Conservation (phyloP, 2,797 vertebrate genomes). For the Lepilemur ruficaudatus region DNA sequence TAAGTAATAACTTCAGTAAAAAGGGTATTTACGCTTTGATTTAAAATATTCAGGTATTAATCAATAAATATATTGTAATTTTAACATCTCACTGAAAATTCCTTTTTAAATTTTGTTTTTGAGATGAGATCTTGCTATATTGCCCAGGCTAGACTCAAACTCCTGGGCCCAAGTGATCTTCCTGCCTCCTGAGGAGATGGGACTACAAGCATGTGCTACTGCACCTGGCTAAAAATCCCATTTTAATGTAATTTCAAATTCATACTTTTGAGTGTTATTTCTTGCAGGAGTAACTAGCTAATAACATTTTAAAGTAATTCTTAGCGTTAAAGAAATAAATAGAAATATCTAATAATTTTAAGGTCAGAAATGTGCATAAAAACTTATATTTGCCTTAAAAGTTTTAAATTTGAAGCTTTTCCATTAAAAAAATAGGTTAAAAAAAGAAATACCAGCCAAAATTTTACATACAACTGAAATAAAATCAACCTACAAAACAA, state of each 20-base stretch:
- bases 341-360: background rate
- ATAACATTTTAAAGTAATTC: background rate
- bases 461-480: background rate
- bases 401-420: conserved; percentile 30
- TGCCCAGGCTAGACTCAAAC: background rate
- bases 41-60: background rate
- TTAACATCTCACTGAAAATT: background rate
- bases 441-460: conserved; percentile 22
- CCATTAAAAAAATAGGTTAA: background rate
- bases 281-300: conserved; percentile 5
- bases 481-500: background rate
- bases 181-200: background rate
- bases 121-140: background rate
- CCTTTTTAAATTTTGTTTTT: background rate
- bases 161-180: background rate
- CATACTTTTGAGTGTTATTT: conserved; percentile 38
- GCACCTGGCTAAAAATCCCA: background rate
- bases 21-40: background rate
- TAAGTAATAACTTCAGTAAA: background rate
- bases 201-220: background rate
- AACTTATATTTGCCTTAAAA: conserved; percentile 9
- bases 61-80: background rate
- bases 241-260: conserved; percentile 41
- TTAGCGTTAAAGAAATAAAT: background rate
- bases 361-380: background rate